A percentile compares a stretch with the other conserved stretches of the same genome.
These are phyloP conservation scores for Xyliphius kryptos DNA, from an alignment of 2,113 vertebrate genomes.

Conservation along the genomic window DNA sequence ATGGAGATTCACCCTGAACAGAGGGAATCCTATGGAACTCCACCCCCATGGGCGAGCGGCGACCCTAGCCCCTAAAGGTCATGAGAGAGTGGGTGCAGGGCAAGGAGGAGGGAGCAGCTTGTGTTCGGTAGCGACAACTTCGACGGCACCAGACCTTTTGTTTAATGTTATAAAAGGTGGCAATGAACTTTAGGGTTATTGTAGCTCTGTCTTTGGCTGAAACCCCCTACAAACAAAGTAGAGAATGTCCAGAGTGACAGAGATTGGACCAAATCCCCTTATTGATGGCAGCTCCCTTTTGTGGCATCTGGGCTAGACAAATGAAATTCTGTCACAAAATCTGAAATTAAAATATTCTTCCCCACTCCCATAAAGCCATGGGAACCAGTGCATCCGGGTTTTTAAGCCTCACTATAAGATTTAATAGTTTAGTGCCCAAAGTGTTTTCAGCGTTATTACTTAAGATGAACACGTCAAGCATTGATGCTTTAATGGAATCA, in stretches of 20 bases:
- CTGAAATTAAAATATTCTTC: conserved; percentile 19
- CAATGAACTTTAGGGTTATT: conserved; percentile 55
- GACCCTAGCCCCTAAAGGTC: conserved; percentile 56
- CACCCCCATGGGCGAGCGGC: conserved; percentile 29
- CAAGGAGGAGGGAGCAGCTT: conserved; percentile 44
- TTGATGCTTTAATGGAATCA: no score
- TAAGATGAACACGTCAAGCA: no score
- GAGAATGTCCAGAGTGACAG: conserved; percentile 24
- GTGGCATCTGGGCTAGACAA: neutral
- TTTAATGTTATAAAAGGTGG: conserved; percentile 41
- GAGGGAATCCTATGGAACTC: conserved; percentile 24
- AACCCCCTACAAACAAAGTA: conserved; percentile 31
- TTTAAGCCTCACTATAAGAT: no score
- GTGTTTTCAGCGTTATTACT: no score
- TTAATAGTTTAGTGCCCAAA: no score
- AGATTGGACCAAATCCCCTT: conserved; percentile 42
- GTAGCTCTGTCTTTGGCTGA: conserved; percentile 22
- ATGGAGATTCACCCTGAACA: conserved; percentile 23
- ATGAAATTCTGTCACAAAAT: conserved; percentile 13
- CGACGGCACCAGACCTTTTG: conserved; percentile 18
- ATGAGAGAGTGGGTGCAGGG: conserved; percentile 54
- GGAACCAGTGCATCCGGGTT: neutral
- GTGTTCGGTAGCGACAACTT: conserved; percentile 34
- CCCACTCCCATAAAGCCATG: neutral
- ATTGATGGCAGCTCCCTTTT: conserved; percentile 15